Evolutionary conservation across 2,797 vertebrate species (phyloP).

Genomic region (Simalia tracyae): DNA sequence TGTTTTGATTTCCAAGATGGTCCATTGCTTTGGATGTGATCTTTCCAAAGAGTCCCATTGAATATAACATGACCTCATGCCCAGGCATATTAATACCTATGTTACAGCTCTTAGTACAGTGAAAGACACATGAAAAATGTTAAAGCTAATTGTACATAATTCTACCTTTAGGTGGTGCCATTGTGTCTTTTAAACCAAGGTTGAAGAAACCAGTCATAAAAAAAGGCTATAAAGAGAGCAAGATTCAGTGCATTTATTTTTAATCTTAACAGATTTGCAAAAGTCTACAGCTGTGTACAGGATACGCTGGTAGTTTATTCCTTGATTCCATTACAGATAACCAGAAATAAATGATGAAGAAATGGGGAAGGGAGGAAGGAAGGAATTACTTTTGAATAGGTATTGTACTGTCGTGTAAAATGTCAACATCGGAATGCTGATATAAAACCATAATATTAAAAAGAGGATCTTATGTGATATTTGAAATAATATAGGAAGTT

Average conservation of each 20-base stretch:
- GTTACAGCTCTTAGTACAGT: not conserved
- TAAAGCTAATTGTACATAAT: not conserved
- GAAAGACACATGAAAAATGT: fast-evolving
- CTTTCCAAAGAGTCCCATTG: slow-evolving; percentile 22
- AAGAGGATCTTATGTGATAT: not conserved
- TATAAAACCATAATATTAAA: not conserved
- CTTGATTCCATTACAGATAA: slow-evolving; percentile 40
- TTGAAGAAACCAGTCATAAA: not conserved
- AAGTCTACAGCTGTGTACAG: slow-evolving; percentile 52
- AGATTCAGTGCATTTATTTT: slow-evolving; percentile 34
- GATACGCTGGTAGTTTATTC: slow-evolving; percentile 39
- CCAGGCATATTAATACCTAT: not conserved
- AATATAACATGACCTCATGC: not conserved
- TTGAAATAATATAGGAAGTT: not conserved
- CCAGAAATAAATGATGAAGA: slow-evolving; percentile 30
- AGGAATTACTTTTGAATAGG: not conserved
- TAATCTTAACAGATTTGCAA: slow-evolving; percentile 44
- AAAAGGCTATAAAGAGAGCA: slow-evolving; percentile 19
- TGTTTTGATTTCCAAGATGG: not conserved
- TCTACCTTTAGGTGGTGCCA: slow-evolving; percentile 71
- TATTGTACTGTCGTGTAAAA: not conserved
- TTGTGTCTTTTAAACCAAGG: slow-evolving; percentile 63
- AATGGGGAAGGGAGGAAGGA: slow-evolving; percentile 21
- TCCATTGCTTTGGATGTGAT: not conserved
- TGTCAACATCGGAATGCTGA: not conserved